Evolutionary conservation across 1,140 invertebrate genomes (phyloP).

Genomic region (Drosophila ercepeae): DNA sequence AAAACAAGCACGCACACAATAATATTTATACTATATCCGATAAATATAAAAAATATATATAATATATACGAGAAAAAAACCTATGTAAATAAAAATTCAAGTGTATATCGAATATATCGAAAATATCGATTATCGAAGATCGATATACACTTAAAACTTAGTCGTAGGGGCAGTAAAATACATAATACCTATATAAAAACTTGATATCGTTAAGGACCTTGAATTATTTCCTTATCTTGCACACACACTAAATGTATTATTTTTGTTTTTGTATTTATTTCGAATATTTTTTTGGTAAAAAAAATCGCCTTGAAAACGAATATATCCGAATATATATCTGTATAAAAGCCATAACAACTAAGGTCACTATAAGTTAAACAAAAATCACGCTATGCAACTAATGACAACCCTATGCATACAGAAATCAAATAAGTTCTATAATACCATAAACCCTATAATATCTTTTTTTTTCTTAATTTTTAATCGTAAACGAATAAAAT

Average conservation of each 20-base stretch:
- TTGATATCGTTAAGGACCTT: conserved; percentile 9
- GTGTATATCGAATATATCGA: conserved; percentile 21
- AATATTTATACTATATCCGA: conserved; percentile 35
- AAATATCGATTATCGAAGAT: conserved; percentile 19
- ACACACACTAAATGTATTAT: conserved; percentile 37
- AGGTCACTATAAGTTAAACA: conserved; percentile 69
- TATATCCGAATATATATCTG: conserved; percentile 30
- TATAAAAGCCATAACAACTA: conserved; percentile 78
- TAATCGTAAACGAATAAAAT: conserved; percentile 49
- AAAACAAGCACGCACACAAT: conserved; percentile 11
- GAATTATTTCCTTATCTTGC: conserved; percentile 8
- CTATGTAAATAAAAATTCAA: conserved; percentile 52
- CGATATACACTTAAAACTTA: conserved; percentile 27
- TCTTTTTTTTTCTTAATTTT: conserved; percentile 47
- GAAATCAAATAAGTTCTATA: not conserved
- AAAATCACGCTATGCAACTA: conserved; percentile 25
- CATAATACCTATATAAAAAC: conserved; percentile 2
- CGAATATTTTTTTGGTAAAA: conserved; percentile 8
- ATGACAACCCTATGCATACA: conserved; percentile 22
- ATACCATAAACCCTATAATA: conserved; percentile 20
- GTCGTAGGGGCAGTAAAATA: conserved; percentile 36
- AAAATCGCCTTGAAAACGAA: conserved; percentile 29
- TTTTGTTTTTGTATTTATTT: conserved; percentile 70
- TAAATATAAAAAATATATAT: conserved; percentile 15
- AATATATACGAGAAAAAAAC: conserved; percentile 12